Evolutionary conservation across 2,888 invertebrate species (phyloP).

Genomic region (Timema cristinae): DNA sequence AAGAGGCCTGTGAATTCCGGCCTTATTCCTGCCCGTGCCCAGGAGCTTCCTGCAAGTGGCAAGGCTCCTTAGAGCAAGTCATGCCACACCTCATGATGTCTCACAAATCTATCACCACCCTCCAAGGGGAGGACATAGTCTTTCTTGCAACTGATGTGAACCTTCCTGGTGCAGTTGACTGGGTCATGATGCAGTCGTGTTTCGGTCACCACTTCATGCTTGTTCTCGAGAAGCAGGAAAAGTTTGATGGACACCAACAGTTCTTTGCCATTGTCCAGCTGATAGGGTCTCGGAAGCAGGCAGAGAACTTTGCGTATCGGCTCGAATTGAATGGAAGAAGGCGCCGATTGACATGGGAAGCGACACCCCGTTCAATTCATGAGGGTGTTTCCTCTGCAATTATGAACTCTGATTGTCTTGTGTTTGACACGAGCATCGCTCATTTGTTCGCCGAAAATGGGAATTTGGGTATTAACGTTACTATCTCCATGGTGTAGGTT

Average conservation of each 20-base stretch:
- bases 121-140: conserved; percentile 99
- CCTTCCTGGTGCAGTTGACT: conserved; percentile 97
- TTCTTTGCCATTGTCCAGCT: conserved; percentile 98
- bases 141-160: conserved; percentile 99
- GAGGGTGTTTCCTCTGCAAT: conserved; percentile 98
- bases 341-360: conserved; percentile 96
- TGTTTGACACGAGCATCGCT: conserved; percentile 97
- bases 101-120: conserved; percentile 96
- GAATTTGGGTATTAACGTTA: conserved; percentile 98
- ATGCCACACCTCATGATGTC: conserved; percentile 98
- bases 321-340: conserved; percentile 95
- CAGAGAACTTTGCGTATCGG: conserved; percentile 97
- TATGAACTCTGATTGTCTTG: conserved; percentile 95
- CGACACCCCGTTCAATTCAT: conserved; percentile 96
- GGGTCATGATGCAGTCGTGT: conserved; percentile 99
- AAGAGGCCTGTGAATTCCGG: conserved; percentile 96
- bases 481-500: conserved; percentile 81
- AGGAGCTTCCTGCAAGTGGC: conserved; percentile 99
- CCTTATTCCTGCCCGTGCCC: conserved; percentile 99
- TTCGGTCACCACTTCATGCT: conserved; percentile 99
- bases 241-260: conserved; percentile 93
- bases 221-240: conserved; percentile 97
- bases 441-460: conserved; percentile 99
- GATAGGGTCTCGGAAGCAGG: conserved; percentile 97
- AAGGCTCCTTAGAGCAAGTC: conserved; percentile 94